Base-by-base conservation (phyloP, 1,140 invertebrate species). In the Zaprionus inermis region DNA sequence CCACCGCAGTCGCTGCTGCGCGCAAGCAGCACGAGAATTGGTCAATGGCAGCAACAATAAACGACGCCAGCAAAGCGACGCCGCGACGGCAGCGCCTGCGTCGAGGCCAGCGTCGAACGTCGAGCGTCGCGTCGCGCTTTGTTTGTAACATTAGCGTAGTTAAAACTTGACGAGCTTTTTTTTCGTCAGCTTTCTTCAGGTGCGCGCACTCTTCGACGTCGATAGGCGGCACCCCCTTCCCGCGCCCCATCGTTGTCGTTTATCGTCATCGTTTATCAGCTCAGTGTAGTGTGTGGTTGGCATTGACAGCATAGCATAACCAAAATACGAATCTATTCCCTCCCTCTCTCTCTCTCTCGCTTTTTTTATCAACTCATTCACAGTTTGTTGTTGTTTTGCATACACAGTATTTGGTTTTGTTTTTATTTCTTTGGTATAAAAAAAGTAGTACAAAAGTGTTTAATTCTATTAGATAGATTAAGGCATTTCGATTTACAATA, bases 391-490 rank as follows among this genome's bases (percentile, higher is more conserved):
- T 18, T 36, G 61, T 81, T 72, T 73, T 73, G 70, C 79, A 81
- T 81, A 81, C 79, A 81, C 79, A 77, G 79, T 81, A 73, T 67
- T 82, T 67, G 16, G 28, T 65, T 72, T 72, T 38, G 3, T 44
- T 68, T 44, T 79, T 54, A 57, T 32, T 63, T 76, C 59, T 64
- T 79, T 69, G 65, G 57, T 61, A 72, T 83, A 78, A 85, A 86
- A 86, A 84, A 81, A 79, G 79, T 82, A 81, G 79, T 79, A 85
- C 76, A 85, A 85, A 85, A 85, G 54, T 70, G 66, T 78, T 72
- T 86, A 85, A 82, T 70, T 56, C 79, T 86, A 86, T 75, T 82
- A 57, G 67, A 80, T 67, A 65, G 58, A 79, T 66, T 65, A 67
- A 69, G 67, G 61, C 52, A 49, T 72, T 67, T 63, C 56, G 68